A percentile compares a stretch with the other conserved stretches of the same genome.
Evolutionary conservation across 92 coral and sea anemone species (phyloP).

Genomic region (Muricea muricata): DNA sequence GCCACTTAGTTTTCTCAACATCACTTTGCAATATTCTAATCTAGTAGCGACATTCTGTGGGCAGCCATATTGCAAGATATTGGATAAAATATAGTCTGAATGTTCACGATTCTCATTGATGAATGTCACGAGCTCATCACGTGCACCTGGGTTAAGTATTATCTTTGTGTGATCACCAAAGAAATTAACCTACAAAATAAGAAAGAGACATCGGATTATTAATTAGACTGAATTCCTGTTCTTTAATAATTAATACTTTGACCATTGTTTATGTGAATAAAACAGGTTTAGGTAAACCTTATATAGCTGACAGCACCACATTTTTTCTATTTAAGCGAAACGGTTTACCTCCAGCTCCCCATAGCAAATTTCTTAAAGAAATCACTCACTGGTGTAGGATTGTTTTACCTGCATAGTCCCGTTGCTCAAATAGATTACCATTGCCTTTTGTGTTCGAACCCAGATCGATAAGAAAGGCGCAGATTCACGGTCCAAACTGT

Average conservation of each 20-base stretch:
- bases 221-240: too few species aligned
- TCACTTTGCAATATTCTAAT: conserved; percentile 83
- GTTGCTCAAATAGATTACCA: conserved; percentile 99
- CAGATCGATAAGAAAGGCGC: conserved; percentile 90
- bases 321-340: too few species aligned
- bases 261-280: neutral
- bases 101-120: conserved; percentile 89
- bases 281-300: too few species aligned
- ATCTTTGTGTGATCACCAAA: conserved; percentile 96
- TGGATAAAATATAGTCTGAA: conserved; percentile 73
- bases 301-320: too few species aligned
- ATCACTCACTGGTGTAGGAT: too few species aligned
- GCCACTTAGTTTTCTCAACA: conserved; percentile 68
- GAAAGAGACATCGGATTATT: neutral
- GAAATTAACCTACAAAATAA: conserved; percentile 79
- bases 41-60: conserved; percentile 76
- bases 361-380: too few species aligned
- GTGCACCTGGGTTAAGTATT: conserved; percentile 82
- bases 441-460: conserved; percentile 96
- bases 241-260: too few species aligned
- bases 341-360: too few species aligned
- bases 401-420: conserved; percentile 88
- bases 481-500: conserved; percentile 50
- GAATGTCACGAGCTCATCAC: conserved; percentile 80
- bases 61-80: conserved; percentile 73